Conservation (phyloP, 1,140 invertebrate species). For the Apis florea region DNA sequence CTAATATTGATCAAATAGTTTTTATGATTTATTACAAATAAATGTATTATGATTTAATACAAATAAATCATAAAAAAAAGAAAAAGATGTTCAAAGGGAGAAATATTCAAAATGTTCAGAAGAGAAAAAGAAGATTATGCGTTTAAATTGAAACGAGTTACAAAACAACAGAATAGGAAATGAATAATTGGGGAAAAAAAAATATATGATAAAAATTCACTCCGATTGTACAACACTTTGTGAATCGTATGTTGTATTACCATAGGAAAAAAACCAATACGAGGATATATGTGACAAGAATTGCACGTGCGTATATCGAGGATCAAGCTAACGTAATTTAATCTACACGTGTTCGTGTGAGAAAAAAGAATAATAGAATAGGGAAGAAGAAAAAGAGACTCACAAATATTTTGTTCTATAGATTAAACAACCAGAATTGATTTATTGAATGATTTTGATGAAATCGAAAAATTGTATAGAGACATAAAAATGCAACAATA, state of each 20-base stretch:
- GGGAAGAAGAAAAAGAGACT: not conserved
- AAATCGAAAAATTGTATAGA: not conserved
- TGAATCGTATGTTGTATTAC: constrained; percentile 18
- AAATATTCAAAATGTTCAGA: no score
- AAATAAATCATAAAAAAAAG: not conserved
- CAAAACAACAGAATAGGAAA: not conserved
- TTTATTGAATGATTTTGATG: constrained; percentile 18
- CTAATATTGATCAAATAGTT: no score
- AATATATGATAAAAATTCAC: constrained; percentile 33
- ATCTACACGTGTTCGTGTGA: not conserved
- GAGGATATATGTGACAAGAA: constrained; percentile 13
- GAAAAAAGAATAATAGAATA: not conserved
- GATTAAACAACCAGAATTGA: constrained; percentile 20
- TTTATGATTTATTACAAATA: no score
- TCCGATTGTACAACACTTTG: constrained; percentile 9
- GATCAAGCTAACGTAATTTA: constrained; percentile 25
- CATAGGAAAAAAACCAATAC: not conserved
- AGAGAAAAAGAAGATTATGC: not conserved
- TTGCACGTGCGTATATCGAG: not conserved
- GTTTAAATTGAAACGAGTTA: constrained; percentile 11
- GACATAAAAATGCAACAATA: not conserved
- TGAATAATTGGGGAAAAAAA: constrained; percentile 20
- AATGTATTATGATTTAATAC: no score
- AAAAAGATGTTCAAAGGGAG: no score
- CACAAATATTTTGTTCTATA: not conserved